Evolutionary conservation across 1,140 invertebrate species (phyloP).

Genomic region (Pseudomyrmex sp.): DNA sequence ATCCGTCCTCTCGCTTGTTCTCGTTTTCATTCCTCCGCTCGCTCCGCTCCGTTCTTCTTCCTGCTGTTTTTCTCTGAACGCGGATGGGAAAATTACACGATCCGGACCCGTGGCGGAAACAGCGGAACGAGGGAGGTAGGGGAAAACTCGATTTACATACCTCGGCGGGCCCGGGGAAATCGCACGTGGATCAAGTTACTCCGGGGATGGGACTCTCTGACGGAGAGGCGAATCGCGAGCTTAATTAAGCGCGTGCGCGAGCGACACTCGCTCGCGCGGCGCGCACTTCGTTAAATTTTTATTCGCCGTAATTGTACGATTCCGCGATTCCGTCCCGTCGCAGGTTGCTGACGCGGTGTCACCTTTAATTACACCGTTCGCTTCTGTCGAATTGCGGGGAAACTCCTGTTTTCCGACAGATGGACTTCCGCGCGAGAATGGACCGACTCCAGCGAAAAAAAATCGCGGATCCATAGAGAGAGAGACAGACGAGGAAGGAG

Average conservation of each 20-base stretch:
- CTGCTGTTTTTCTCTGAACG: constrained; percentile 57
- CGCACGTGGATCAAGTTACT: constrained; percentile 71
- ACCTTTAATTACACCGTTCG: constrained; percentile 69
- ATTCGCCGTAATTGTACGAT: constrained; percentile 75
- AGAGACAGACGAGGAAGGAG: constrained; percentile 16
- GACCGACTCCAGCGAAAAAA: neutral
- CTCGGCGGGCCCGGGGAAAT: constrained; percentile 65
- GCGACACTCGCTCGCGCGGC: constrained; percentile 65
- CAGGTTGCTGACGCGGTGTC: constrained; percentile 10
- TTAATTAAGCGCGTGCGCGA: constrained; percentile 76
- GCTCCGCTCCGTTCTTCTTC: neutral
- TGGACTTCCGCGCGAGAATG: neutral
- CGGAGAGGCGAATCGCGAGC: constrained; percentile 65
- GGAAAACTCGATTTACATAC: constrained; percentile 73
- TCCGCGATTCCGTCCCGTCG: constrained; percentile 42
- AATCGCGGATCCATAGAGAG: constrained; percentile 13
- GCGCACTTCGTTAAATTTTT: constrained; percentile 78
- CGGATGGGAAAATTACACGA: constrained; percentile 70
- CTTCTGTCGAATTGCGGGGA: constrained; percentile 8
- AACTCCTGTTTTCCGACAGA: constrained; percentile 20
- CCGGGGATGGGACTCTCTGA: constrained; percentile 21
- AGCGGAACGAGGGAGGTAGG: constrained; percentile 19
- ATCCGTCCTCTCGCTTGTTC: neutral
- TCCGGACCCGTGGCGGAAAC: constrained; percentile 53
- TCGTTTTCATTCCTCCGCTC: neutral